Percentiles rank a stretch among this genome's conserved stretches.
phyloP scores from a whole-genome alignment of 1,140 invertebrate species.

The Acromyrmex heyeri region DNA sequence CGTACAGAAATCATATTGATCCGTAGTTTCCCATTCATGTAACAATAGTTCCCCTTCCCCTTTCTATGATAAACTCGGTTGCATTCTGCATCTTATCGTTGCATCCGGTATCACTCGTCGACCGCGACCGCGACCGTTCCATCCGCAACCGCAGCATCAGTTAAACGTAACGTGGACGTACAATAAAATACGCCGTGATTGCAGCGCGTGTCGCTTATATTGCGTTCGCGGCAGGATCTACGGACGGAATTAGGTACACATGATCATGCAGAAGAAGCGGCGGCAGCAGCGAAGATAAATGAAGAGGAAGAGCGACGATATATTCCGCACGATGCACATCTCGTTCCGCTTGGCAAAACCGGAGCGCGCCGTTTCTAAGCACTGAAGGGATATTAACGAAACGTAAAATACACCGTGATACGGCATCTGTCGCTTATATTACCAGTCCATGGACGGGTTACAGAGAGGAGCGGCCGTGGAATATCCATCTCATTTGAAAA shows the following conservation, averaged over 20 bases:
- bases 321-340: constrained; percentile 26
- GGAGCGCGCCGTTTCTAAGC: constrained; percentile 11
- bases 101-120: constrained; percentile 36
- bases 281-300: constrained; percentile 47
- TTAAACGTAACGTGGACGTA: constrained; percentile 43
- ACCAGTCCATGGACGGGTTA: not conserved
- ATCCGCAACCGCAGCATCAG: constrained; percentile 46
- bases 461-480: not conserved
- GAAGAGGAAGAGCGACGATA: constrained; percentile 42
- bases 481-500: not conserved
- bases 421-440: constrained; percentile 31
- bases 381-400: constrained; percentile 28
- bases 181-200: constrained; percentile 42
- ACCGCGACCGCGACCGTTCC: constrained; percentile 19
- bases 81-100: constrained; percentile 31
- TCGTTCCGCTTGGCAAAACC: constrained; percentile 35
- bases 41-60: not conserved
- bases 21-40: not conserved
- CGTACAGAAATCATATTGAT: not conserved
- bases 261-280: constrained; percentile 5
- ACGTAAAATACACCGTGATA: constrained; percentile 9
- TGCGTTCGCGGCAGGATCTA: constrained; percentile 34
- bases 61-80: constrained; percentile 10
- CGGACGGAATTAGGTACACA: constrained; percentile 36
- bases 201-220: constrained; percentile 51